Conservation (phyloP, 1,140 invertebrate species). For the Anoplophora glabripennis region DNA sequence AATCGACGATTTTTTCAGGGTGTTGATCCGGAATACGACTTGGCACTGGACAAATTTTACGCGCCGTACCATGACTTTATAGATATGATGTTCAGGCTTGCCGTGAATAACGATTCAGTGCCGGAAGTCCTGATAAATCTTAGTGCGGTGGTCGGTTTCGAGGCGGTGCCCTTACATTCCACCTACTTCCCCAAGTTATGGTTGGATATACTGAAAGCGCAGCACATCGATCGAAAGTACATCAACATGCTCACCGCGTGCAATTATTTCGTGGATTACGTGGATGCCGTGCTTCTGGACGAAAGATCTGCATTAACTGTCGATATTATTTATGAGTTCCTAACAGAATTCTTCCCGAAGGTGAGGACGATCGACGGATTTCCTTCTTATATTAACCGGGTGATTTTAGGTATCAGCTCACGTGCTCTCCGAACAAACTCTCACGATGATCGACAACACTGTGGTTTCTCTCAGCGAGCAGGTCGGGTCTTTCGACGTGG, state of each 20-base stretch:
- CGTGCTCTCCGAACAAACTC: slow-evolving; percentile 59
- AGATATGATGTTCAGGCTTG: slow-evolving; percentile 85
- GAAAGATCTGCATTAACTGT: slow-evolving; percentile 75
- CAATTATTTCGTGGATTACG: slow-evolving; percentile 78
- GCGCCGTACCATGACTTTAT: slow-evolving; percentile 79
- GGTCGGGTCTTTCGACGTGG: slow-evolving; percentile 53
- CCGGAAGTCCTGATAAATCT: slow-evolving; percentile 75
- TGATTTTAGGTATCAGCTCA: slow-evolving; percentile 54
- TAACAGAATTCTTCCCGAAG: slow-evolving; percentile 81
- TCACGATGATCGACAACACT: slow-evolving; percentile 57
- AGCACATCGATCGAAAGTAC: slow-evolving; percentile 73
- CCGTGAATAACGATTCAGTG: slow-evolving; percentile 77
- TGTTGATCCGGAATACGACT: slow-evolving; percentile 76
- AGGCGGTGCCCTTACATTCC: slow-evolving; percentile 78
- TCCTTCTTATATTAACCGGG: neutral
- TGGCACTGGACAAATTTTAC: slow-evolving; percentile 73
- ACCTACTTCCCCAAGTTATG: slow-evolving; percentile 82
- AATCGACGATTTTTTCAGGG: slow-evolving; percentile 49
- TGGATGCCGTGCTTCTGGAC: slow-evolving; percentile 77
- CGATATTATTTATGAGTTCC: slow-evolving; percentile 75
- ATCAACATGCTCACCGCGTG: slow-evolving; percentile 73
- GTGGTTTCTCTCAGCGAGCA: slow-evolving; percentile 55
- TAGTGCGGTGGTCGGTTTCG: slow-evolving; percentile 81
- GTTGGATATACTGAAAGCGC: slow-evolving; percentile 75
- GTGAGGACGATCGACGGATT: slow-evolving; percentile 44